phyloP scores from a whole-genome alignment of 2,888 invertebrate genomes.

The Drosophila aldrichi region DNA sequence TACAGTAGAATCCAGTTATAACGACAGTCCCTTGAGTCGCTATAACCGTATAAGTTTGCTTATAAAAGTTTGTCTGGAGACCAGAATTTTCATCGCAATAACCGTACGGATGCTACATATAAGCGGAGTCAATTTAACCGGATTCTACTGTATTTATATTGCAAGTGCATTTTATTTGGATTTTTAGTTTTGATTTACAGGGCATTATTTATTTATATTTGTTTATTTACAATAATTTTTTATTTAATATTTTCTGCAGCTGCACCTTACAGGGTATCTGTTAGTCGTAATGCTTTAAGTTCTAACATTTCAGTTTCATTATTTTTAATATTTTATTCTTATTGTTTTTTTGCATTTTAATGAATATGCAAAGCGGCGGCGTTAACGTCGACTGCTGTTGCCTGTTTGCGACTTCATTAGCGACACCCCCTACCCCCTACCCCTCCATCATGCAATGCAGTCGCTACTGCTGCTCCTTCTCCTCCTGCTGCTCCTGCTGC shows the following conservation, averaged over 20 bases:
- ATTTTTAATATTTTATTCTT: conserved; percentile 13
- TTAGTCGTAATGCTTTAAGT: not conserved
- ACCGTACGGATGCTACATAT: too few relatives aligned
- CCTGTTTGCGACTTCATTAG: conserved; percentile 81
- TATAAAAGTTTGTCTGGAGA: too few relatives aligned
- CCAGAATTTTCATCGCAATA: too few relatives aligned
- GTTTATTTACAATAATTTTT: not conserved
- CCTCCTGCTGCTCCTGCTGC: conserved; percentile 15
- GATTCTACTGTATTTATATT: too few relatives aligned
- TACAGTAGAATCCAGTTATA: too few relatives aligned
- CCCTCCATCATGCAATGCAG: conserved; percentile 34
- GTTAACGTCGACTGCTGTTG: conserved; percentile 51
- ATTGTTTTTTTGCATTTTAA: conserved; percentile 37
- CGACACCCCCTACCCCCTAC: conserved; percentile 46
- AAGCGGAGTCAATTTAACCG: too few relatives aligned
- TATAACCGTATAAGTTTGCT: too few relatives aligned
- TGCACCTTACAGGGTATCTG: not conserved
- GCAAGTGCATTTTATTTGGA: too few relatives aligned
- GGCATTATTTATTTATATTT: not conserved
- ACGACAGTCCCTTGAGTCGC: too few relatives aligned
- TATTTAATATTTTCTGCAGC: fast-evolving
- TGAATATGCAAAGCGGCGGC: conserved; percentile 64
- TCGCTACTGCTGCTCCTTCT: conserved; percentile 7
- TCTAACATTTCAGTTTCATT: not conserved
- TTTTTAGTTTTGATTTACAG: too few relatives aligned